Evolutionary conservation across 64 coral and sea anemone genomes (phyloP).

Genomic region (Actinia tenebrosa): DNA sequence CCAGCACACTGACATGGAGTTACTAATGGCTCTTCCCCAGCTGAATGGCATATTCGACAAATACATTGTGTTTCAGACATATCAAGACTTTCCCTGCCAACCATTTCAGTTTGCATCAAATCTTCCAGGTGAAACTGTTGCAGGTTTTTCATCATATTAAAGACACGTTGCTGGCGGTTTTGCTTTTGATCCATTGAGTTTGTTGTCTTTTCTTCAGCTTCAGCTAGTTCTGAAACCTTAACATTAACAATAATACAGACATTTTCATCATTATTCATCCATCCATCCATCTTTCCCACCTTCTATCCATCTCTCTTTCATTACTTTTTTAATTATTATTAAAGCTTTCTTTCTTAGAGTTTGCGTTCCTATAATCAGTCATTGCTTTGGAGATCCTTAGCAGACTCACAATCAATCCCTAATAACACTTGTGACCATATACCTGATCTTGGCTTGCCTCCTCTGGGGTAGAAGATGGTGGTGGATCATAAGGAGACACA

Average conservation of each 20-base stretch:
- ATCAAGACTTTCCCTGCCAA: constrained; percentile 51
- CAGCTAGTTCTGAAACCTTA: constrained; percentile 5
- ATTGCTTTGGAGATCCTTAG: no score
- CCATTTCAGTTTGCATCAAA: constrained; percentile 77
- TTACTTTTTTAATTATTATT: no score
- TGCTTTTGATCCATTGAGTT: constrained; percentile 31
- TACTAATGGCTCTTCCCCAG: constrained; percentile 69
- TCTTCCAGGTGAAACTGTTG: constrained; percentile 72
- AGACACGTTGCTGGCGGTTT: constrained; percentile 79
- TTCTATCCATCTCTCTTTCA: no score
- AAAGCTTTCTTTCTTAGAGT: no score
- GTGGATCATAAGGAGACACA: not conserved
- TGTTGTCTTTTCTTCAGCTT: constrained; percentile 8
- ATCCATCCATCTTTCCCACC: no score
- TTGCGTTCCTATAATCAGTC: no score
- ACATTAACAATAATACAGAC: not conserved
- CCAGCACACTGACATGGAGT: constrained; percentile 84
- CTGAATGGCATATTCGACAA: constrained; percentile 84
- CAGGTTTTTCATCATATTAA: constrained; percentile 88
- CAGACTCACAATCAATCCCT: no score
- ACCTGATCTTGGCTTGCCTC: not conserved
- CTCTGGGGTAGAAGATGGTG: not conserved
- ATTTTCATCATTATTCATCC: not conserved
- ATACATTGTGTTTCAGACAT: constrained; percentile 78
- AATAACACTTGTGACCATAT: not conserved